These are phyloP conservation scores for Takifugu ocellatus DNA, from an alignment of 2,797 vertebrate genomes.

Conservation along the genomic window DNA sequence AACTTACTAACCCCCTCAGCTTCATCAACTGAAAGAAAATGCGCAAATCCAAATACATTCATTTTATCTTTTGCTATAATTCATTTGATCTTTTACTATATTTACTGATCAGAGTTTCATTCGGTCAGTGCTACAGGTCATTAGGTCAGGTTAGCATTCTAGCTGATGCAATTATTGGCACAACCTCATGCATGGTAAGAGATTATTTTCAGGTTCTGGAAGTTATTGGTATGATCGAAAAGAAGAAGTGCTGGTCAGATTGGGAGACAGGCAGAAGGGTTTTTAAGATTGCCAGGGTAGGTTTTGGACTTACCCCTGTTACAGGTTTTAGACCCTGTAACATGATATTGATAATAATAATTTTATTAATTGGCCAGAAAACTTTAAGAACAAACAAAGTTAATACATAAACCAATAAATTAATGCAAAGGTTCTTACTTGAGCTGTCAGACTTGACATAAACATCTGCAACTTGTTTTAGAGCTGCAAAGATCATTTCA, in stretches of 20 bases:
- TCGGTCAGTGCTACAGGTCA: constrained; percentile 7
- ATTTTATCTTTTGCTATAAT: constrained; percentile 2
- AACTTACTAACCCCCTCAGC: constrained; percentile 90
- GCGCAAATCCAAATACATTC: not conserved
- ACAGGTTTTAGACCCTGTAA: constrained; percentile 77
- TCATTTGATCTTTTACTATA: not conserved
- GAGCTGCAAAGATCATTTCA: constrained; percentile 86
- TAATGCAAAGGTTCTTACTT: constrained; percentile 74
- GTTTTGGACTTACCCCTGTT: constrained; percentile 74
- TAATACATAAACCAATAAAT: not conserved
- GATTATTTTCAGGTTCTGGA: constrained; percentile 8
- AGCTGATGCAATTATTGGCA: constrained; percentile 18
- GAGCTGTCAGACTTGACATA: constrained; percentile 90
- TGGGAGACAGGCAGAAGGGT: constrained; percentile 35
- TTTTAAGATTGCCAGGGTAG: constrained; percentile 22
- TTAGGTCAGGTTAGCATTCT: constrained; percentile 42
- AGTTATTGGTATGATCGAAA: constrained; percentile 33
- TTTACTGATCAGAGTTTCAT: constrained; percentile 7
- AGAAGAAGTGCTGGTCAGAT: constrained; percentile 28
- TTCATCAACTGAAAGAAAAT: constrained; percentile 83
- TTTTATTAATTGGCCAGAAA: constrained; percentile 28
- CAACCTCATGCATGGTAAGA: constrained; percentile 49
- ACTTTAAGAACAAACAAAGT: constrained; percentile 9
- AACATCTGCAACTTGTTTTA: constrained; percentile 90
- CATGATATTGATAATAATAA: constrained; percentile 64